phyloP scores from a whole-genome alignment of 1,140 invertebrate genomes.

The Centruroides sculpturatus region DNA sequence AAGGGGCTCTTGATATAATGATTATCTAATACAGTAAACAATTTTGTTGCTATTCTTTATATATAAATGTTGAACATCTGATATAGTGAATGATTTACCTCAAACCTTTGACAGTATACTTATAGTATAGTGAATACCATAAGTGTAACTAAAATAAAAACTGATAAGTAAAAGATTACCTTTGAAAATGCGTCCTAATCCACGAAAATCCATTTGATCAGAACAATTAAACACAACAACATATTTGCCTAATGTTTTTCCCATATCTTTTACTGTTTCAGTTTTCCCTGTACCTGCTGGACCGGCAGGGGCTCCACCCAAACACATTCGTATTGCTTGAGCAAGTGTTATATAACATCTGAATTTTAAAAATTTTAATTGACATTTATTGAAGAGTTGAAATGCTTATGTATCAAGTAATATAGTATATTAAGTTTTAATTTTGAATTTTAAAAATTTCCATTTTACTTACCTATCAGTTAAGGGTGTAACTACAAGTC shows the following conservation, averaged over 20 bases:
- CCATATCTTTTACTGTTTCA: slow-evolving; percentile 96
- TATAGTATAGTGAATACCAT: neutral
- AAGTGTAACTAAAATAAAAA: neutral
- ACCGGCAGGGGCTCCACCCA: slow-evolving; percentile 90
- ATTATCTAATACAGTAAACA: no score
- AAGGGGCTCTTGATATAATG: no score
- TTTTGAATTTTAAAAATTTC: no score
- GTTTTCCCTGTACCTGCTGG: slow-evolving; percentile 94
- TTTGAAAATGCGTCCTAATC: slow-evolving; percentile 80
- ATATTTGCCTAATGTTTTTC: slow-evolving; percentile 90
- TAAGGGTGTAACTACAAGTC: slow-evolving; percentile 66
- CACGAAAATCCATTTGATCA: slow-evolving; percentile 96
- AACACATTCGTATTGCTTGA: slow-evolving; percentile 87
- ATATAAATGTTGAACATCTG: neutral
- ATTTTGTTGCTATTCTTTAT: neutral
- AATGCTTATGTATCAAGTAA: no score
- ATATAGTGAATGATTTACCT: no score
- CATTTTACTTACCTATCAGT: slow-evolving; percentile 61
- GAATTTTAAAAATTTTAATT: slow-evolving; percentile 6
- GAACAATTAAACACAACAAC: slow-evolving; percentile 97
- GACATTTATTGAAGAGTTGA: neutral
- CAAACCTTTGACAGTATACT: no score
- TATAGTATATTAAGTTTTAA: no score
- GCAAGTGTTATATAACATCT: slow-evolving; percentile 94
- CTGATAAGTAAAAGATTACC: slow-evolving; percentile 27